Evolutionary conservation across 2,113 vertebrate species (phyloP), one percentile per base, ranked within the genome.

Genomic region (Apodemus speciosus): DNA sequence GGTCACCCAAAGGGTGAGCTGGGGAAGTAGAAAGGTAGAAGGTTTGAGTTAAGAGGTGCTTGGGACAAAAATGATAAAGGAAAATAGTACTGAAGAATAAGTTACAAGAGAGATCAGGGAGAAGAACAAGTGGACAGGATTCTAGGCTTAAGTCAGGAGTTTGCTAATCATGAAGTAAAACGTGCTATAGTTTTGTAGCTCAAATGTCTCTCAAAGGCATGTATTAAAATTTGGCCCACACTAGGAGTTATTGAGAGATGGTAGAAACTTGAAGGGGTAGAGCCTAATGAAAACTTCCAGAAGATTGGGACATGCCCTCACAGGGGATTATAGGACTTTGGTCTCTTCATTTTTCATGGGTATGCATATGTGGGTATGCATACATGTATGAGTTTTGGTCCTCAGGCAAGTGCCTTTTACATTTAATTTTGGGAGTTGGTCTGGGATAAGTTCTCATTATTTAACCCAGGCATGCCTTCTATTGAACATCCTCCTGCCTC

Each of bases 1-100:
- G 35, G 16, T 49, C 0, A 5, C 9, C 2, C 32, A 2, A 35
- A 71, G 14, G 5, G 8, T 23, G 38, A 21, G 32, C 3, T 9
- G 10, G 43, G 30, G 62, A 9, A 71, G 27, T 9, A 18, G 58
- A 30, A 43, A 21, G 49, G 6, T 16, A 51, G 5, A 8, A 92
- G 14, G 13, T 18, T 60, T 88, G 43, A 72, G 23, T 30, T 25
- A 40, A 30, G 46, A 46, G 40, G 8, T 27, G 5, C 72, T 62
- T 6, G 62, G 66, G 58, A 10, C 15, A 72, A 18, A 30, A 56
- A 83, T 38, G 69, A n/a, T 56, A 73, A 58, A 43, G 15, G 9
- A 30, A 75, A 66, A 35, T 11, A 79, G 4, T 46, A 1, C 7
- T 30, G 66, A 66, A 38, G 38, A 38, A 1, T 25, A 25, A 46